Conservation (phyloP, 2,797 vertebrate genomes). For the Numenius phaeopus region DNA sequence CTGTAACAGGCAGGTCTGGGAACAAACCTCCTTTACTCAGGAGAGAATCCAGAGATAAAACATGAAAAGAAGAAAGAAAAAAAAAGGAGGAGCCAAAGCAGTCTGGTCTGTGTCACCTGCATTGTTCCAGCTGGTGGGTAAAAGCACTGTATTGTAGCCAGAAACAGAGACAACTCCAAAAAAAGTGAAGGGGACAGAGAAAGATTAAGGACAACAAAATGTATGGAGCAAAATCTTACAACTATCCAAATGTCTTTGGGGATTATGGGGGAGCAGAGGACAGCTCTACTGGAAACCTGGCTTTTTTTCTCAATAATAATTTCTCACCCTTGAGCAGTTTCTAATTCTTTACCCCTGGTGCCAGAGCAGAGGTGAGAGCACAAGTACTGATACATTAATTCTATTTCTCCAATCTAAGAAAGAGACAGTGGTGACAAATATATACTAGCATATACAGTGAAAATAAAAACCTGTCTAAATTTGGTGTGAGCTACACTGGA, state of each 20-base stretch:
- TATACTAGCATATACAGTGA: neutral
- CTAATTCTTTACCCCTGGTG: neutral
- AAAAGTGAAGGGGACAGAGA: neutral
- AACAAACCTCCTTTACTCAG: neutral
- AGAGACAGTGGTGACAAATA: neutral
- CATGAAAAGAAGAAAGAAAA: neutral
- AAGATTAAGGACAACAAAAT: neutral
- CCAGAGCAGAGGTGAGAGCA: neutral
- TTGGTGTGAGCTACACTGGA: neutral
- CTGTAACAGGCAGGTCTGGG: neutral
- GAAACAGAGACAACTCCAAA: neutral
- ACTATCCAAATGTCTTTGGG: neutral
- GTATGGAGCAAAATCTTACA: neutral
- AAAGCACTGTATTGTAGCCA: accelerated
- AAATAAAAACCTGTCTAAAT: neutral
- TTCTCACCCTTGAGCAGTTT: neutral
- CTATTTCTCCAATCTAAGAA: neutral
- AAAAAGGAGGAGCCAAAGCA: neutral
- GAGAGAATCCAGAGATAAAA: neutral
- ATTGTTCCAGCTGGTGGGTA: neutral
- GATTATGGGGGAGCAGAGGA: neutral
- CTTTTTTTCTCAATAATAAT: neutral
- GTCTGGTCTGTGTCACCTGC: accelerated
- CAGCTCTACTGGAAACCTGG: neutral
- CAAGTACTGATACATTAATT: neutral